Evolutionary conservation across 2,113 vertebrate genomes (phyloP), one percentile per base, ranked within the genome.

Genomic region (Rhea americana): DNA sequence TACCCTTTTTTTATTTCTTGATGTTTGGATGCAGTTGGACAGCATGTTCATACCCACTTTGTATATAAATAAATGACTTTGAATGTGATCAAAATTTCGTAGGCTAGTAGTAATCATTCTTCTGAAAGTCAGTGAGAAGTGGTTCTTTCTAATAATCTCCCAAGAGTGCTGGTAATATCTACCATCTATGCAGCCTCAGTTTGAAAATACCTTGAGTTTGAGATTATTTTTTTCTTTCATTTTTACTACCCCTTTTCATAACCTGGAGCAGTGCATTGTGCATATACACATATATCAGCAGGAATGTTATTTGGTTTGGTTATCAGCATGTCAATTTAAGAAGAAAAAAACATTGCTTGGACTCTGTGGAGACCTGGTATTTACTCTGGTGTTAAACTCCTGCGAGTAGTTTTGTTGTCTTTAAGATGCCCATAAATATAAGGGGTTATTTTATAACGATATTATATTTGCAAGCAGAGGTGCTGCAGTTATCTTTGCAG

Each of bases 351-450:
- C 25, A 37, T 73, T 85, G 17, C 8, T 26, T 89, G 65, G 74
- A 55, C 91, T 96, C 26, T 67, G 0, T 70, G 53, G 45, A 61
- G 86, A n/a, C 37, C 37, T 86, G 32, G 5, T 79, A 56, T 84
- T 94, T 87, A 25, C 87, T 81, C 59, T 78, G 13, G 70, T 95
- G 47, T 82, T 95, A 95, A 92, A 85, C 39, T 10, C 11, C 66
- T 74, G 12, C 16, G 56, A 61, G 45, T 28, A 83, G 11, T 85
- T 89, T 86, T 65, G 58, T 65, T 78, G 39, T 67, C 55, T 94
- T 16, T 91, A 45, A 93, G 66, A n/a, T 72, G 21, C 74, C 75
- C n/a, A 24, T 37, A 67, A 79, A 56, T 94, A 75, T 30, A 66
- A 37, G 18, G 1, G 5, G 1, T 26, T 3, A 3, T 5, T 76